Conservation (phyloP, 2,113 vertebrate species). For the Sminthopsis crassicaudata region DNA sequence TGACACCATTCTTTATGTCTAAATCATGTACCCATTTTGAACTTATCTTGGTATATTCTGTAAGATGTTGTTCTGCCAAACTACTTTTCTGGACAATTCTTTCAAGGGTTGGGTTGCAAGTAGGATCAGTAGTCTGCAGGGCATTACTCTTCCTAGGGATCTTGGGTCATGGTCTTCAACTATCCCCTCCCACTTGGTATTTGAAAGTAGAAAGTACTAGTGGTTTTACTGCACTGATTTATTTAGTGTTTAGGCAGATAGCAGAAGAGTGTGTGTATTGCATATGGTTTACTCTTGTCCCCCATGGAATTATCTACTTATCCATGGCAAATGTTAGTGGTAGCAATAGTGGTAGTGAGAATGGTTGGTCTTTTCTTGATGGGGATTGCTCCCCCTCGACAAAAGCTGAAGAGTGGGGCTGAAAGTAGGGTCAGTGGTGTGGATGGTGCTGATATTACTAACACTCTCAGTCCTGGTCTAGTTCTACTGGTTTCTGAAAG, state of each 20-base stretch:
- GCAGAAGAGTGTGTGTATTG: not conserved
- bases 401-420: not conserved
- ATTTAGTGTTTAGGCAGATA: not conserved
- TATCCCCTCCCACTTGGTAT: not conserved
- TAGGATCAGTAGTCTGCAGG: not conserved
- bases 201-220: not conserved
- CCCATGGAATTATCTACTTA: not conserved
- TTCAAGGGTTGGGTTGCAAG: not conserved
- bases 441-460: not conserved
- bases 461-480: not conserved
- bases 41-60: not conserved
- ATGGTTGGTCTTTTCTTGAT: not conserved
- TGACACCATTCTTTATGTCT: not conserved
- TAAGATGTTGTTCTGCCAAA: not conserved
- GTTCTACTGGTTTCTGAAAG: not conserved
- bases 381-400: not conserved
- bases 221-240: not conserved
- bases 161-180: not conserved
- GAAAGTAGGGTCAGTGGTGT: not conserved
- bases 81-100: not conserved
- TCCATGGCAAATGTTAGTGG: not conserved
- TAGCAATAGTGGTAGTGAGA: not conserved
- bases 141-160: not conserved
- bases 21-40: not conserved
- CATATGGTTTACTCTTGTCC: not conserved